These are phyloP conservation scores for Clunio marinus DNA, from an alignment of 2,888 invertebrate species.

Conservation along the genomic window DNA sequence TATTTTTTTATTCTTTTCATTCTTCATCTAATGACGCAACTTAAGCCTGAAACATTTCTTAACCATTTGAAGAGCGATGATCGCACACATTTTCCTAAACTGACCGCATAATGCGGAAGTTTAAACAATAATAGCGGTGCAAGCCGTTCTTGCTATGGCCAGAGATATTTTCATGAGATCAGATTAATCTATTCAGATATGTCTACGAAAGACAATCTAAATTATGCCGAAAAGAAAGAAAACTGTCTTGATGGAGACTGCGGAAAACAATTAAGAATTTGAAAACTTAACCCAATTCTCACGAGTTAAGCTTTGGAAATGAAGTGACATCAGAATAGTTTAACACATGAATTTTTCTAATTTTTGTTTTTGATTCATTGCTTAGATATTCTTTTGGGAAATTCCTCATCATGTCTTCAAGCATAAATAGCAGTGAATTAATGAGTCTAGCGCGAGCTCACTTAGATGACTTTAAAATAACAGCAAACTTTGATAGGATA, in stretches of 20 bases:
- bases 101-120: conserved; percentile 24
- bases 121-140: conserved; percentile 18
- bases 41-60: conserved; percentile 8
- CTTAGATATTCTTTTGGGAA: too few relatives aligned
- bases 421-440: too few relatives aligned
- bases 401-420: too few relatives aligned
- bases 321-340: not conserved
- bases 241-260: not conserved
- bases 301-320: not conserved
- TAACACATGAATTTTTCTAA: too few relatives aligned
- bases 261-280: not conserved
- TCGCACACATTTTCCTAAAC: conserved; percentile 15
- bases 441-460: too few relatives aligned
- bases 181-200: not conserved
- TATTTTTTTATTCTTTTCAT: not conserved
- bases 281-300: not conserved
- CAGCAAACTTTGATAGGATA: too few relatives aligned
- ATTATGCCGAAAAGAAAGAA: too few relatives aligned
- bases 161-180: not conserved
- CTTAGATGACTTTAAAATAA: too few relatives aligned
- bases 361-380: too few relatives aligned
- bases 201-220: not conserved
- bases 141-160: not conserved
- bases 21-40: conserved; percentile 5
- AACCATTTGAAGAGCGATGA: not conserved